Percentiles rank a stretch among this genome's conserved stretches.
These are phyloP conservation scores for Ischnus inquisitorius DNA, from an alignment of 2,888 invertebrate species.

Conservation along the genomic window DNA sequence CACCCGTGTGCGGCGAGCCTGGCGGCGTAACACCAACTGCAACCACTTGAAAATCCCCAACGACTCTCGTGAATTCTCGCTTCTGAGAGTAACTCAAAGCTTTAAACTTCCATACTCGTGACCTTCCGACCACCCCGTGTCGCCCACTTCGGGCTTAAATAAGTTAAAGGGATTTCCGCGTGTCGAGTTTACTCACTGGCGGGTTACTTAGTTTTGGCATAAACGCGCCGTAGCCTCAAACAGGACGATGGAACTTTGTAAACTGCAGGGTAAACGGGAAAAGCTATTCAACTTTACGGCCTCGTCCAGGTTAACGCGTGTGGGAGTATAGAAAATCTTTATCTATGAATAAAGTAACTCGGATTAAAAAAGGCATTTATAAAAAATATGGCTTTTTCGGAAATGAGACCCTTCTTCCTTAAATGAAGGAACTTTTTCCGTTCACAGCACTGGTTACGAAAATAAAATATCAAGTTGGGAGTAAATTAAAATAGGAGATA, in stretches of 20 bases:
- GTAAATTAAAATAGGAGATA: too few species aligned
- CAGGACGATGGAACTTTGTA: slow-evolving; percentile 12
- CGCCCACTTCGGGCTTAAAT: slow-evolving; percentile 21
- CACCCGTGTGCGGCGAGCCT: slow-evolving; percentile 90
- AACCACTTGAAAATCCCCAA: slow-evolving; percentile 72
- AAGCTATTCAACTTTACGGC: not conserved
- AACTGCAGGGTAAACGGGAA: not conserved
- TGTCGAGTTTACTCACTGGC: slow-evolving; percentile 18
- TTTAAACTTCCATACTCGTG: slow-evolving; percentile 35
- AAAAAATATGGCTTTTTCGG: too few species aligned
- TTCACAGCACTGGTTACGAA: too few species aligned
- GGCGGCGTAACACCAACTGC: slow-evolving; percentile 88
- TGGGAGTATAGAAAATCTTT: not conserved
- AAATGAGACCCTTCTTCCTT: too few species aligned
- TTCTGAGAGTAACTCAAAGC: slow-evolving; percentile 34
- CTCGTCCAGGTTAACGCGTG: not conserved
- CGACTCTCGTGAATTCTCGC: slow-evolving; percentile 29
- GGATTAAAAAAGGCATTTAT: too few species aligned
- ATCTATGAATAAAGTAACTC: not conserved
- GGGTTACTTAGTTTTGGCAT: slow-evolving; percentile 2
- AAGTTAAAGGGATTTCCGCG: slow-evolving; percentile 30
- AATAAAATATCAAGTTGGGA: too few species aligned
- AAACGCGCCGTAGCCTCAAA: slow-evolving; percentile 3
- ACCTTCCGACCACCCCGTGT: slow-evolving; percentile 4
- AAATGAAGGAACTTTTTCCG: too few species aligned